Percentiles rank a stretch among this genome's conserved stretches.
phyloP scores from a whole-genome alignment of 2,888 invertebrate genomes.

The Octonoba sinensis region DNA sequence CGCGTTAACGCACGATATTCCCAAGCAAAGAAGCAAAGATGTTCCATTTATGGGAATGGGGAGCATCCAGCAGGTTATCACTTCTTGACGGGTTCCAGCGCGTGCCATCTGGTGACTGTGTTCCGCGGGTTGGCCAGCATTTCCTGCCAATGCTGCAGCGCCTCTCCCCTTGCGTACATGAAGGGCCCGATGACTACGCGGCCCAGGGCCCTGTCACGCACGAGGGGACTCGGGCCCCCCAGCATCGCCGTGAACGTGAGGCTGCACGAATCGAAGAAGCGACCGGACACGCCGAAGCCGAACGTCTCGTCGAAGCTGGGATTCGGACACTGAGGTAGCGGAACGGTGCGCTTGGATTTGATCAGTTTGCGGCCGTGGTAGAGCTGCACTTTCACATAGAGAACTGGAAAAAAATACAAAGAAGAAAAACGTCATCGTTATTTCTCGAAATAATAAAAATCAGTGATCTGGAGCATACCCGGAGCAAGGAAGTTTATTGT shows the following conservation, averaged over 20 bases:
- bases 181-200: conserved; percentile 69
- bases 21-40: too few species aligned
- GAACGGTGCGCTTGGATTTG: conserved; percentile 68
- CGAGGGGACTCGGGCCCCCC: conserved; percentile 53
- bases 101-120: conserved; percentile 61
- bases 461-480: too few species aligned
- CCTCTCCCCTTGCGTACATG: conserved; percentile 70
- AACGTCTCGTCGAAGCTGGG: conserved; percentile 69
- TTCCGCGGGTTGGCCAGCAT: conserved; percentile 69
- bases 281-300: conserved; percentile 68
- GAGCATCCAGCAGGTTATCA: too few species aligned
- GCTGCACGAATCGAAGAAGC: conserved; percentile 69
- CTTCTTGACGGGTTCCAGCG: conserved; percentile 38
- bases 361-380: conserved; percentile 68
- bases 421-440: too few species aligned
- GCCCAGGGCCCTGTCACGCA: conserved; percentile 68
- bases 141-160: conserved; percentile 70
- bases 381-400: conserved; percentile 68
- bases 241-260: conserved; percentile 68
- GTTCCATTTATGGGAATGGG: too few species aligned
- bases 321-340: conserved; percentile 65
- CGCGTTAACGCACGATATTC: too few species aligned
- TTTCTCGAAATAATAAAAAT: too few species aligned
- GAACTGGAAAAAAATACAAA: conserved; percentile 66
- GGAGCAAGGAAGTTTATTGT: too few species aligned